Base-by-base conservation (phyloP, 2,797 vertebrate species). In the Xerus rutilus region DNA sequence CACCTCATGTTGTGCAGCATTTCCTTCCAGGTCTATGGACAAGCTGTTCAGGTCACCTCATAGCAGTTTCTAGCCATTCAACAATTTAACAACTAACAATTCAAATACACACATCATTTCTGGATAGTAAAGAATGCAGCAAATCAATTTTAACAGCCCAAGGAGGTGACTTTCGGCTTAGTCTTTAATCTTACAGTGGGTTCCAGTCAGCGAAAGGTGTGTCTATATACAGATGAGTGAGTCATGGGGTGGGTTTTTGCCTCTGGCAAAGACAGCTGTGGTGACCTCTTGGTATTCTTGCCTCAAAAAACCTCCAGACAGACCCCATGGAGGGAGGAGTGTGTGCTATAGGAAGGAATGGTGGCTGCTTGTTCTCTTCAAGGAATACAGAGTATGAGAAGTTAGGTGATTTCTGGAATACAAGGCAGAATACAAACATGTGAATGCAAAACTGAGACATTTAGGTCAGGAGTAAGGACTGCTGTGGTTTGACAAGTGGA, bases 1-100 rank as follows among this genome's bases (percentile, higher is more conserved):
- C 9, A 13, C 81, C 13, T 39, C 32, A 30, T 15, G 7, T 35
- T 18, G 0, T n/a, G n/a, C 7, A 9, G 11, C 1, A 1, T 52
- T 84, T 92, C 43, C 72, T 86, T 43, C 67, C 35, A 73, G 20
- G 8, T 25, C 43, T 28, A 1, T 2, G 43, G 62, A 15, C 43
- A 14, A 35, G 69, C 43, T 69, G 21, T 67, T 82, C 43, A 7
- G 10, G 43, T 54, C 21, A 85, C 65, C 17, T 12, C 43, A 20
- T 9, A 15, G 35, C 28, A 20, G 23, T 96, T 86, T 70, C 86
- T 67, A 65, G 39, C 39, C 39, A 39, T 3, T 3, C 39, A 39
- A 39, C 39, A 39, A 39, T 39, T 39, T 39, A 39, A 39, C 39
- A 39, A 39, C 39, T 39, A 39, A 39, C 39, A 83, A n/a, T 83